Conservation (phyloP, 2,888 invertebrate genomes). For the Acleris cristana region DNA sequence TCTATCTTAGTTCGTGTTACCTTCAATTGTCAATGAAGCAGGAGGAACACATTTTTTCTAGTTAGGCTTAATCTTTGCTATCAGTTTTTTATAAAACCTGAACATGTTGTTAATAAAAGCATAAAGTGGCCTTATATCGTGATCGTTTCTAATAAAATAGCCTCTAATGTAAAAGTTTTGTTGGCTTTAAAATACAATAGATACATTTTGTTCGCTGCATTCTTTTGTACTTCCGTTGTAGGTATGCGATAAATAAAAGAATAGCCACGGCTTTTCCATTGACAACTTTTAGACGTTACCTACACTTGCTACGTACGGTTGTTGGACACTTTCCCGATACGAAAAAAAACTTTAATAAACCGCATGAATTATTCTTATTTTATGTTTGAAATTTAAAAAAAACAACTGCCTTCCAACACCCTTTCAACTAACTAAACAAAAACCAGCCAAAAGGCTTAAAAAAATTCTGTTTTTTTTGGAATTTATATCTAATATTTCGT, state of each 20-base stretch:
- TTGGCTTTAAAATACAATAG: constrained; percentile 10
- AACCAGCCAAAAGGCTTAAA: too few relatives aligned
- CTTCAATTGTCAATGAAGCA: too few relatives aligned
- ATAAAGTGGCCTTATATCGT: too few relatives aligned
- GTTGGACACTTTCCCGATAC: constrained; percentile 11
- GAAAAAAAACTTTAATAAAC: too few relatives aligned
- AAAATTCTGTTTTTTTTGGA: too few relatives aligned
- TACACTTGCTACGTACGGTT: constrained; percentile 1
- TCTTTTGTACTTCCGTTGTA: constrained; percentile 27
- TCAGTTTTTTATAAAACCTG: too few relatives aligned
- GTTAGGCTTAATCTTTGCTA: too few relatives aligned
- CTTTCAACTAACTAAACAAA: too few relatives aligned
- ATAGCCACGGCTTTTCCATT: constrained; percentile 12
- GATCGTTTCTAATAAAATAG: constrained; percentile 19
- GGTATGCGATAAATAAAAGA: constrained; percentile 11
- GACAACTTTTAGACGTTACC: constrained; percentile 19
- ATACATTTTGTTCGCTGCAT: constrained; percentile 15
- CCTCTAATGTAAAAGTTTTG: constrained; percentile 15
- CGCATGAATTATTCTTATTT: not conserved
- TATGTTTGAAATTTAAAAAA: not conserved
- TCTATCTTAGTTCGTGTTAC: too few relatives aligned
- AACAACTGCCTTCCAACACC: not conserved
- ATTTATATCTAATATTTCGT: too few relatives aligned
- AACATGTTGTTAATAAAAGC: too few relatives aligned
- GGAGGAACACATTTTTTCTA: too few relatives aligned